Evolutionary conservation across 2,888 invertebrate species (phyloP).

Genomic region (Limulus polyphemus): DNA sequence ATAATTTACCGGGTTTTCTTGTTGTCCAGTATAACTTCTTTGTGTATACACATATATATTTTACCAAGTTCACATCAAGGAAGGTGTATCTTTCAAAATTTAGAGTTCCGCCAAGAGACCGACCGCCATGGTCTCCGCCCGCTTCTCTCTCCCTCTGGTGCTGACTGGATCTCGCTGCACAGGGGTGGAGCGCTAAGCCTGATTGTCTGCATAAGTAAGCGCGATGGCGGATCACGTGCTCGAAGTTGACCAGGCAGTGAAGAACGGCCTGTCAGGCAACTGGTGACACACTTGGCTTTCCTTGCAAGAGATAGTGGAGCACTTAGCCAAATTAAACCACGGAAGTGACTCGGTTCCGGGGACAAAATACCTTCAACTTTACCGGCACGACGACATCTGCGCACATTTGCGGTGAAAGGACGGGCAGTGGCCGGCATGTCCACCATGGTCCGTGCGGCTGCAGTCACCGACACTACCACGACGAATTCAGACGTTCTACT

Average conservation of each 20-base stretch:
- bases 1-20: no score
- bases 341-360: background rate
- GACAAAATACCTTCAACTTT: no score
- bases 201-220: slow-evolving; percentile 15
- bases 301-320: slow-evolving; percentile 11
- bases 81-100: no score
- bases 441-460: slow-evolving; percentile 17
- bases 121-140: no score
- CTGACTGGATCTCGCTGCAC: background rate
- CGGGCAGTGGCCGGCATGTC: slow-evolving; percentile 13
- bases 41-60: no score
- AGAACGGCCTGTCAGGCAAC: slow-evolving; percentile 16
- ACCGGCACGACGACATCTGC: background rate
- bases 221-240: slow-evolving; percentile 4
- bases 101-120: no score
- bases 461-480: slow-evolving; percentile 8
- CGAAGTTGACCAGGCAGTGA: slow-evolving; percentile 10
- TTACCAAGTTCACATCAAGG: no score
- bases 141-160: no score
- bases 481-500: slow-evolving; percentile 62
- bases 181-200: slow-evolving; percentile 5
- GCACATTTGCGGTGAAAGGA: background rate
- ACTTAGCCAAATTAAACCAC: slow-evolving; percentile 21
- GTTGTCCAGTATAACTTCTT: no score
- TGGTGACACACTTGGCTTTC: slow-evolving; percentile 22